These are phyloP conservation scores for Dipodomys merriami DNA, from an alignment of 2,113 vertebrate species.

Conservation along the genomic window DNA sequence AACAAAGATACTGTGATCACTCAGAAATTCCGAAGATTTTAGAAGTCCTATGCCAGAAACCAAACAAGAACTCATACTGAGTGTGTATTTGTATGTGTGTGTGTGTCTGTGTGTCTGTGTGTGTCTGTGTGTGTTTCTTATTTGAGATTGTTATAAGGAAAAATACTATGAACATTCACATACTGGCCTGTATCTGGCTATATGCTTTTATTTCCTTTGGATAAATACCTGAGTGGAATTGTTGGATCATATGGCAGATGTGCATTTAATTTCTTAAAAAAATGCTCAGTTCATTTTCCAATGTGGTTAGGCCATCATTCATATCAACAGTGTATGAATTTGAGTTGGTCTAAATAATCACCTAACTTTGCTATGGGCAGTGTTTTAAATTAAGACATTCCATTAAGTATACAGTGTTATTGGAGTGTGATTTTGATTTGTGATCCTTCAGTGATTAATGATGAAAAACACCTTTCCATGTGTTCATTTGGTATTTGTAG, in stretches of 20 bases:
- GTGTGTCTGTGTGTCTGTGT: too few species aligned
- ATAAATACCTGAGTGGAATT: background rate
- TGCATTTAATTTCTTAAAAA: background rate
- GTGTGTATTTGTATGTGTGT: background rate
- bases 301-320: background rate
- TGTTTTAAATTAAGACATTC: background rate
- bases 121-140: too few species aligned
- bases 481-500: background rate
- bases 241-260: background rate
- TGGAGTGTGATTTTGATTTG: background rate
- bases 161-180: background rate
- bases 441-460: background rate
- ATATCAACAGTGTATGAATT: background rate
- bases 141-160: slow-evolving; percentile 17
- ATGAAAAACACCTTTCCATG: background rate
- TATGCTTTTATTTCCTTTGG: slow-evolving; percentile 3
- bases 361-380: background rate
- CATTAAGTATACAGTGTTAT: background rate
- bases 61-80: background rate
- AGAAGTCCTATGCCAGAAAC: background rate
- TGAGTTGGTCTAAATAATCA: background rate
- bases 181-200: background rate
- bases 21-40: slow-evolving; percentile 29
- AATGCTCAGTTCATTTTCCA: slow-evolving; percentile 14
- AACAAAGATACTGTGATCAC: background rate